These are phyloP conservation scores for Peromyscus polionotus DNA, from an alignment of 2,113 vertebrate genomes.

Conservation along the genomic window DNA sequence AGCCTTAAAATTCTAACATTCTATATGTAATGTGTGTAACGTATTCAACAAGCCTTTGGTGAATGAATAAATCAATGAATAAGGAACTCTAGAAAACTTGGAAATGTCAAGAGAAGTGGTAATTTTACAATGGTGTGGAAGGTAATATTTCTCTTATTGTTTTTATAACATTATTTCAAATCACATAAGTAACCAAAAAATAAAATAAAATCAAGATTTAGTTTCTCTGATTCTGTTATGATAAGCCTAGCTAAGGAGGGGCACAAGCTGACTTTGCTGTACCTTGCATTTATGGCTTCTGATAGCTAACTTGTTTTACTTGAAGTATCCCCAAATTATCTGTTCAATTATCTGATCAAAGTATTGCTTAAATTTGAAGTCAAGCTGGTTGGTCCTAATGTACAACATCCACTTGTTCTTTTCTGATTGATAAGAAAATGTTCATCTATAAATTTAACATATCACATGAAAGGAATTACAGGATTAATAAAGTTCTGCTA, in stretches of 20 bases:
- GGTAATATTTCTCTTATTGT: background rate
- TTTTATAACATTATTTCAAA: background rate
- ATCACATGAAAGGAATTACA: background rate
- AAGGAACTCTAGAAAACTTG: background rate
- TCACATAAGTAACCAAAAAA: background rate
- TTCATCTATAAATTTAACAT: constrained; percentile 22
- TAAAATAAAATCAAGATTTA: background rate
- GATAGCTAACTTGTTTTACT: background rate
- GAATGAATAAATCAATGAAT: constrained; percentile 11
- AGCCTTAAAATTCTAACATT: constrained; percentile 10
- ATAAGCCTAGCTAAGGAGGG: background rate
- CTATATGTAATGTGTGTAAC: background rate
- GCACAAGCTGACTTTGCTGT: background rate
- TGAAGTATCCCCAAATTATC: constrained; percentile 10
- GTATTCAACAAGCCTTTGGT: background rate
- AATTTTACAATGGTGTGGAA: background rate
- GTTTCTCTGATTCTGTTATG: background rate
- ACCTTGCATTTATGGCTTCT: constrained; percentile 33
- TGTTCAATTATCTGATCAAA: constrained; percentile 11
- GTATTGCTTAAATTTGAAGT: background rate
- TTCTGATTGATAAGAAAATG: background rate
- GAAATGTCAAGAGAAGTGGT: constrained; percentile 29
- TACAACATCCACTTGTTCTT: background rate
- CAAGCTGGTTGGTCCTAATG: background rate
- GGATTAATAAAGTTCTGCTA: background rate